Evolutionary conservation across 2,113 vertebrate species (phyloP).

Genomic region (Clarias batrachus): DNA sequence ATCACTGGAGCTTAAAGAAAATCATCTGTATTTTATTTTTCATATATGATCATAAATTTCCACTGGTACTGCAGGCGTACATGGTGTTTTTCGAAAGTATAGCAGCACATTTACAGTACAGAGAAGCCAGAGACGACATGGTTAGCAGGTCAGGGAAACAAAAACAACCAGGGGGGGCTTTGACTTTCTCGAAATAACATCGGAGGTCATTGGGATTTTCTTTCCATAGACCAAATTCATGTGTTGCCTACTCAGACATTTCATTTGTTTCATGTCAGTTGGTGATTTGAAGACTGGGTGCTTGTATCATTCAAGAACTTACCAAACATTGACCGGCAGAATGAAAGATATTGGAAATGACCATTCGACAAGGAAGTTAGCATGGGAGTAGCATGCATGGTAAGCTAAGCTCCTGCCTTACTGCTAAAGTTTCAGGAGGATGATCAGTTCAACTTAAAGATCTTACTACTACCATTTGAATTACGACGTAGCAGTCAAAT

Average conservation of each 20-base stretch:
- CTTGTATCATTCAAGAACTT: too few relatives aligned
- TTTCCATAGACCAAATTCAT: neutral
- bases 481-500: too few relatives aligned
- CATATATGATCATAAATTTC: constrained; percentile 17
- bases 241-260: neutral
- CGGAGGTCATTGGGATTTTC: neutral
- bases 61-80: neutral
- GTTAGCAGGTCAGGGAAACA: neutral
- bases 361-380: too few relatives aligned
- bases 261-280: neutral
- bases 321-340: too few relatives aligned
- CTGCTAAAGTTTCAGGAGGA: too few relatives aligned
- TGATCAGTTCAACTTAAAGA: too few relatives aligned
- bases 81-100: neutral
- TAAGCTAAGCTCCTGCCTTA: too few relatives aligned
- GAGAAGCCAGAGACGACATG: constrained; percentile 16
- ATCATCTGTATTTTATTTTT: constrained; percentile 12
- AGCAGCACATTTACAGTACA: constrained; percentile 21
- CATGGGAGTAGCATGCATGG: too few relatives aligned
- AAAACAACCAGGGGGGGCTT: neutral
- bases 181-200: neutral
- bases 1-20: constrained; percentile 14
- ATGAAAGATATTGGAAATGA: too few relatives aligned
- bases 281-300: too few relatives aligned
- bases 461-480: too few relatives aligned